Evolutionary conservation across 2,113 vertebrate genomes (phyloP).

Genomic region (Phylloscopus trochilus): DNA sequence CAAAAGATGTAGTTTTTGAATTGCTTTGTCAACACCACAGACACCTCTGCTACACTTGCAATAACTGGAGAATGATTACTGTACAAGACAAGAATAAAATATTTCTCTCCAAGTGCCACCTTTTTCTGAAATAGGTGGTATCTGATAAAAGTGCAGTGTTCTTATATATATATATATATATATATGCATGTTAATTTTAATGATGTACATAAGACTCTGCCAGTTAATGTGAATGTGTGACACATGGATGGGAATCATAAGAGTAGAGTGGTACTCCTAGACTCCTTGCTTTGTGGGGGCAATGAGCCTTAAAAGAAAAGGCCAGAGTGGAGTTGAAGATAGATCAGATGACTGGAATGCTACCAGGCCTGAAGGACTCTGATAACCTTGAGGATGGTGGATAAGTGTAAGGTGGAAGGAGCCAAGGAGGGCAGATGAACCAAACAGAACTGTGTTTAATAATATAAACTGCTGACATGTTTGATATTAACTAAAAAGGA

Average conservation of each 20-base stretch:
- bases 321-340: neutral
- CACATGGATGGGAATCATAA: neutral
- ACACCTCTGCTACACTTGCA: neutral
- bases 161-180: neutral
- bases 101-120: neutral
- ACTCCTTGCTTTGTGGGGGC: neutral
- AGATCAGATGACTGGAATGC: neutral
- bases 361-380: neutral
- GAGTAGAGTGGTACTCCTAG: neutral
- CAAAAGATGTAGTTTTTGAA: neutral
- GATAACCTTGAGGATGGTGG: neutral
- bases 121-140: neutral
- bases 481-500: neutral
- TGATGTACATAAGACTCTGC: neutral
- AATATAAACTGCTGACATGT: neutral
- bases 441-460: neutral
- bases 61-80: neutral
- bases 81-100: neutral
- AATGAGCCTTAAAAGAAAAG: neutral
- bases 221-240: neutral
- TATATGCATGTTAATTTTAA: neutral
- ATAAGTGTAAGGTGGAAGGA: neutral
- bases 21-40: neutral
- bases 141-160: neutral
- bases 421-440: neutral